Percentiles rank a stretch among this genome's conserved stretches.
Evolutionary conservation across 1,140 invertebrate genomes (phyloP).

Genomic region (Samia ricini): DNA sequence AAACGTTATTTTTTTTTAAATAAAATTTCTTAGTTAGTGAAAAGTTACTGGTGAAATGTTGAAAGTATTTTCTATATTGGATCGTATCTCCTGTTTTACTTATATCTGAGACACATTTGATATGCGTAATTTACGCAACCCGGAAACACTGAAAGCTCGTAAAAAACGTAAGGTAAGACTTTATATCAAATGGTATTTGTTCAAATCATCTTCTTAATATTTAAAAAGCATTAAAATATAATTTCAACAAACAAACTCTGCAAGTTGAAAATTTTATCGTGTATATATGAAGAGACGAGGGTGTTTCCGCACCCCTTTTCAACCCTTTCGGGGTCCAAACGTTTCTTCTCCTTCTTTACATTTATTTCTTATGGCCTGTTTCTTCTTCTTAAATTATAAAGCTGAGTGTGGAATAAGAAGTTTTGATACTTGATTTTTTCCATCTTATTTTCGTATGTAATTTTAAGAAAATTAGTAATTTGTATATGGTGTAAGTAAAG

Average conservation of each 20-base stretch:
- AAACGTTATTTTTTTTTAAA: too few relatives aligned
- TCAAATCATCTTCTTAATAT: neutral
- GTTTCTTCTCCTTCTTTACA: constrained; percentile 76
- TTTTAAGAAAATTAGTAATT: neutral
- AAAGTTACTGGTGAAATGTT: too few relatives aligned
- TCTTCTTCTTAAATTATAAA: constrained; percentile 78
- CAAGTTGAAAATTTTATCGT: constrained; percentile 26
- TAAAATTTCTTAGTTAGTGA: too few relatives aligned
- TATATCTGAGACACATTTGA: too few relatives aligned
- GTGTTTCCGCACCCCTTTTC: constrained; percentile 56
- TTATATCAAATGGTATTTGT: too few relatives aligned
- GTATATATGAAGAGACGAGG: constrained; percentile 50
- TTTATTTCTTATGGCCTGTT: constrained; percentile 78
- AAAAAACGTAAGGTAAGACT: too few relatives aligned
- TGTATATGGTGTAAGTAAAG: neutral
- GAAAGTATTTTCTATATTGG: too few relatives aligned
- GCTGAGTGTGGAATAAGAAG: constrained; percentile 32
- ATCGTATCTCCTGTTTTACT: too few relatives aligned
- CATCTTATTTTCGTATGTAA: neutral
- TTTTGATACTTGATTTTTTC: constrained; percentile 55
- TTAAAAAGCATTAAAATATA: constrained; percentile 1
- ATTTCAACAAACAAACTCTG: constrained; percentile 25
- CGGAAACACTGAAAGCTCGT: too few relatives aligned
- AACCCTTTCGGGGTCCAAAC: constrained; percentile 69
- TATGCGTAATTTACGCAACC: too few relatives aligned